Conservation (phyloP, 2,113 vertebrate species). For the Athene cunicularia region DNA sequence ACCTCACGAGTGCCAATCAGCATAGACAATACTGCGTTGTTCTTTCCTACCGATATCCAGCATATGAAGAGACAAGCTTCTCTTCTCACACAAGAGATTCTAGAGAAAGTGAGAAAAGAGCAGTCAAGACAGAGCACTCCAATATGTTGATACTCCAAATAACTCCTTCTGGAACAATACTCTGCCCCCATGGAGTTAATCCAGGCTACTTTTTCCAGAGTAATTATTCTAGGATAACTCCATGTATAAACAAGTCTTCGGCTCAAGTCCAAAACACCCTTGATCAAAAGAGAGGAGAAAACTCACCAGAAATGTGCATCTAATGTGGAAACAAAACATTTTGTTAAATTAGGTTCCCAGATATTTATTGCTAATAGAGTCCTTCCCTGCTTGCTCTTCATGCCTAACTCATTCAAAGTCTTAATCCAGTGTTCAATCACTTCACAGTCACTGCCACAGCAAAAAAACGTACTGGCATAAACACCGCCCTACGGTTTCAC, state of each 20-base stretch:
- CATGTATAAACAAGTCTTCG: not conserved
- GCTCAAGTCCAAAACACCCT: not conserved
- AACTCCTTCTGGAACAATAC: constrained; percentile 15
- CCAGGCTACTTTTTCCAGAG: constrained; percentile 22
- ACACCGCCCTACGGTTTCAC: not conserved
- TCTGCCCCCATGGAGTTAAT: constrained; percentile 3
- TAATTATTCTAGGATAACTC: constrained; percentile 30
- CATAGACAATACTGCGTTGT: not conserved
- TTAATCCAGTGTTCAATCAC: constrained; percentile 1
- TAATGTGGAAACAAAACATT: constrained; percentile 10
- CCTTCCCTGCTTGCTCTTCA: not conserved
- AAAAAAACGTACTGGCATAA: not conserved
- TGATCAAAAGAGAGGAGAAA: not conserved
- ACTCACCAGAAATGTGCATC: not conserved
- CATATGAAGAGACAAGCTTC: not conserved
- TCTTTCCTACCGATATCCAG: not conserved
- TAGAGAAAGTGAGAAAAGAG: not conserved
- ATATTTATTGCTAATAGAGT: not conserved
- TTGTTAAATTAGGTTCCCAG: not conserved
- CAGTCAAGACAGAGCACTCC: not conserved
- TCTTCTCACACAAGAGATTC: not conserved
- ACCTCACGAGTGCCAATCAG: not conserved
- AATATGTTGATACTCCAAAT: not conserved
- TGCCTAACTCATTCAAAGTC: not conserved
- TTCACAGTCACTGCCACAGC: not conserved